A percentile compares a stretch with the other conserved stretches of the same genome.
Conservation (phyloP, 1,140 invertebrate genomes). For the Apis florea region DNA sequence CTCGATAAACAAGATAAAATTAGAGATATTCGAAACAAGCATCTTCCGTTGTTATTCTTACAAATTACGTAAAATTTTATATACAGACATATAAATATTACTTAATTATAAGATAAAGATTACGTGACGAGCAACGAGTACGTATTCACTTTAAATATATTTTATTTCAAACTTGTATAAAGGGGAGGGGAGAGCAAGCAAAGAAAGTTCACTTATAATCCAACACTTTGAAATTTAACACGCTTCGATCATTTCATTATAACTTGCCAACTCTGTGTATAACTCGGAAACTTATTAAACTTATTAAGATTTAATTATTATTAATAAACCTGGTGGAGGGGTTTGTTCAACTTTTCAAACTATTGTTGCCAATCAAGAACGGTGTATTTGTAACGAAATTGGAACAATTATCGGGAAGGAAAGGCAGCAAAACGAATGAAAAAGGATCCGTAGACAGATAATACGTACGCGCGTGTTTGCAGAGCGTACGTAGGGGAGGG, state of each 20-base stretch:
- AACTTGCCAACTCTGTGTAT: neutral
- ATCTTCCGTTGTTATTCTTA: too few relatives aligned
- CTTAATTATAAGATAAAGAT: too few relatives aligned
- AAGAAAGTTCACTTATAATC: neutral
- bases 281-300: neutral
- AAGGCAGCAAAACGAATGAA: neutral
- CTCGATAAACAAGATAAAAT: too few relatives aligned
- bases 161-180: neutral
- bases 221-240: constrained; percentile 4
- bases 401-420: neutral
- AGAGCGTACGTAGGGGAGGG: constrained; percentile 18
- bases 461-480: constrained; percentile 39
- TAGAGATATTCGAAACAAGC: too few relatives aligned
- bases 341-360: neutral
- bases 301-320: neutral
- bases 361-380: neutral
- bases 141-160: neutral
- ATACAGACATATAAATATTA: too few relatives aligned
- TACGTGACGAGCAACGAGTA: too few relatives aligned
- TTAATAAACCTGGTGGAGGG: neutral
- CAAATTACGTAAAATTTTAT: too few relatives aligned
- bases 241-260: neutral
- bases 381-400: constrained; percentile 1
- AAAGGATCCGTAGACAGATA: neutral
- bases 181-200: neutral